Percentiles rank a stretch among this genome's conserved stretches.
Conservation (phyloP, 2,888 invertebrate genomes). For the Eupithecia subumbrata region DNA sequence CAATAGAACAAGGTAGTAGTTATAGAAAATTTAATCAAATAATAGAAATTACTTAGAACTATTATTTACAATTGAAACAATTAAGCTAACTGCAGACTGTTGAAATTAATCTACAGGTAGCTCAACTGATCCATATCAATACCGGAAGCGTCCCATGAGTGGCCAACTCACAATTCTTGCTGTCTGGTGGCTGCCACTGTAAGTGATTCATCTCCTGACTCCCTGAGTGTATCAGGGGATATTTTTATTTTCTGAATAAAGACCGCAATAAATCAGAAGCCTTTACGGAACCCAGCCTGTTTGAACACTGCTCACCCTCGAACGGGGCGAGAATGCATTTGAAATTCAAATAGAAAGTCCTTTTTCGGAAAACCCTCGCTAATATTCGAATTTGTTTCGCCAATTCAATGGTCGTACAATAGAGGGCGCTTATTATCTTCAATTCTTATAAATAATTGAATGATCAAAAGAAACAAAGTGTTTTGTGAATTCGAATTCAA, state of each 20-base stretch:
- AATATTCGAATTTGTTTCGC: conserved; percentile 49
- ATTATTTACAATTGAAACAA: no score
- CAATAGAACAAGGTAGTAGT: not conserved
- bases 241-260: conserved; percentile 6
- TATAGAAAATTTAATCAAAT: no score
- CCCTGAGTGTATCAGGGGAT: not conserved
- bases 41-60: no score
- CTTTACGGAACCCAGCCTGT: conserved; percentile 16
- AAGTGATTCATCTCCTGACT: not conserved
- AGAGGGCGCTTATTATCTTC: not conserved
- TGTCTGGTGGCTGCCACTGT: not conserved
- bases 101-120: no score
- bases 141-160: no score
- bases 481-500: not conserved
- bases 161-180: not conserved
- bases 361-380: conserved; percentile 52
- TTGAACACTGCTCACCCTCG: not conserved
- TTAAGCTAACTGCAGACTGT: no score
- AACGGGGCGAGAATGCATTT: conserved; percentile 43
- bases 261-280: conserved; percentile 3
- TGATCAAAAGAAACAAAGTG: not conserved
- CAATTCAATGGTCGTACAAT: conserved; percentile 38
- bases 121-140: no score
- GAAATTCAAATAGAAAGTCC: conserved; percentile 50
- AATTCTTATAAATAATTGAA: conserved; percentile 1